Evolutionary conservation across 2,888 invertebrate species (phyloP), one percentile per base, ranked within the genome.

Genomic region (Pyrrhopygopsis socrates): DNA sequence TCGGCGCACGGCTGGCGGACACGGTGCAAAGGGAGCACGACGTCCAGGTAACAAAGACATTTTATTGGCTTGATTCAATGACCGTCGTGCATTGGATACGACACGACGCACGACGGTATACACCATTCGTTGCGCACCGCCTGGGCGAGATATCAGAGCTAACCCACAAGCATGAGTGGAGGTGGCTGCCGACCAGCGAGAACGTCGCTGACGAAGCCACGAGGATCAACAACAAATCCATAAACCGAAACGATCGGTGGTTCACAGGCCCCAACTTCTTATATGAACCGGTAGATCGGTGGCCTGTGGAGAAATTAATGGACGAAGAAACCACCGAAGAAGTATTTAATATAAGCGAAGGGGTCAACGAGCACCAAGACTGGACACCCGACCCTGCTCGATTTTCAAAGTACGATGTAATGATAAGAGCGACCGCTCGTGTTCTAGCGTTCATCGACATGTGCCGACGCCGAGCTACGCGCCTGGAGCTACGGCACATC

Each of bases 71-170:
- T 20, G 67, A 82, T 29, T 70, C 70, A 1, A 76, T 20, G 24
- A 70, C 82, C 1, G 75, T 71, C 3, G 68, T 71, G 0, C 83
- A 85, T 5, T 91, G 89, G 91, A 86, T 91, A 29, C 79, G 81
- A 15, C 74, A 80, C 8, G 80, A 81, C 60, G 63, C 84, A 1
- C 20, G 67, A 24, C 22, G 24, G 8, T 88, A 87, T 22, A 83
- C 75, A 3, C 71, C 76, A 2, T 80, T 68, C 29, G 82, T 76
- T 9, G 78, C 78, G 15, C 81, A 85, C n/a, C 73, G 81, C 18
- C 27, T 81, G 5, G 68, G 30, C 1, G 81, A 73, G 24, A 78
- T 81, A 11, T 68, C 58, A 0, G 85, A 85, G 24, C 38, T 30
- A 24, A 79, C 11, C n/a, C 22, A 20, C 27, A 30, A 20, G 6